These are phyloP conservation scores for Xylocopa sonorina DNA, from an alignment of 1,140 invertebrate species.

Conservation along the genomic window DNA sequence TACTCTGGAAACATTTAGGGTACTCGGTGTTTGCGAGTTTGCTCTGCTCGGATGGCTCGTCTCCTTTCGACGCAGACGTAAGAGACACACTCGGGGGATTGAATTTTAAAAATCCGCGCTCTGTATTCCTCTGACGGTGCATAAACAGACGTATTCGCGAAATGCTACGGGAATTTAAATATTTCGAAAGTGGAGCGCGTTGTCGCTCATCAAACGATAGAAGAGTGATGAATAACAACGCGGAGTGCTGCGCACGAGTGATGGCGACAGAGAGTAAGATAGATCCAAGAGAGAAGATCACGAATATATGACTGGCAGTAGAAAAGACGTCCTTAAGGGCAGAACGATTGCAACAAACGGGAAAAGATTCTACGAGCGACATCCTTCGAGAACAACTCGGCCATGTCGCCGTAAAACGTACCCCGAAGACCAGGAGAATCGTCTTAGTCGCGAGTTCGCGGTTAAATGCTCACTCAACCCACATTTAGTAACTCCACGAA, in stretches of 20 bases:
- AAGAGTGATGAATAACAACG: neutral
- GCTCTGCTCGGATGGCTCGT: neutral
- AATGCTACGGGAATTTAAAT: conserved; percentile 26
- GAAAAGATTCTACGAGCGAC: neutral
- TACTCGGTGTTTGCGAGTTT: neutral
- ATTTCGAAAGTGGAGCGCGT: conserved; percentile 5
- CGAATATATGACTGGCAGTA: too few species aligned
- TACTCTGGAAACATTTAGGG: neutral
- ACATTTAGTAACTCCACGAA: conserved; percentile 51
- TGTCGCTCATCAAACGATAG: conserved; percentile 4
- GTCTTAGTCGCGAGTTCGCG: conserved; percentile 51
- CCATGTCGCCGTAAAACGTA: conserved; percentile 11
- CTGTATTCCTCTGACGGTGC: conserved; percentile 26
- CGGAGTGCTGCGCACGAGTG: too few species aligned
- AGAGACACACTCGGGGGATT: conserved; percentile 30
- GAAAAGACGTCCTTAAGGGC: too few species aligned
- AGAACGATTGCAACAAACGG: neutral
- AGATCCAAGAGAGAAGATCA: too few species aligned
- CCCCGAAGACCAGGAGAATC: conserved; percentile 53
- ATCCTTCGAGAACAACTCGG: neutral
- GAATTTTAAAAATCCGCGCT: conserved; percentile 40
- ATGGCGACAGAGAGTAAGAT: too few species aligned
- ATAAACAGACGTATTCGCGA: conserved; percentile 25
- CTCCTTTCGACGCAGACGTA: neutral
- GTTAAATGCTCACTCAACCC: conserved; percentile 62